Conservation (phyloP, 30 jellyfish, hydroid and myxozoan genomes). For the Cassiopea andromeda region DNA sequence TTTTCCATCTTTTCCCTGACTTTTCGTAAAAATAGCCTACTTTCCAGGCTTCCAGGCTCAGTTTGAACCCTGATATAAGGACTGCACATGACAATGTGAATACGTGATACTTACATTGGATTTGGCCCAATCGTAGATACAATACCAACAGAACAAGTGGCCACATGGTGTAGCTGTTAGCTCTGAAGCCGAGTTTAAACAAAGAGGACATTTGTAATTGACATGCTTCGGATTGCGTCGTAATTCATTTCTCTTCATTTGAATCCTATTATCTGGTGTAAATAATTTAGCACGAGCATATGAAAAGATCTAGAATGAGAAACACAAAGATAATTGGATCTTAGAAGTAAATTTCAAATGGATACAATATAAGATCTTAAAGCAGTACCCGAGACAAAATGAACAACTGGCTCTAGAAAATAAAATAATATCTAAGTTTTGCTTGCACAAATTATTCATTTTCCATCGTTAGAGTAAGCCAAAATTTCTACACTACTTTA, state of each 20-base stretch:
- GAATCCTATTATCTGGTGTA: background rate
- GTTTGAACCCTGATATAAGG: too few species aligned
- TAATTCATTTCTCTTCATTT: background rate
- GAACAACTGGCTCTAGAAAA: too few species aligned
- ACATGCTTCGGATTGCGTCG: background rate
- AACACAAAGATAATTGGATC: background rate
- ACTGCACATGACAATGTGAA: background rate
- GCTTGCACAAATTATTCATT: too few species aligned
- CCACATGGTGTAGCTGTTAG: slow-evolving; percentile 26
- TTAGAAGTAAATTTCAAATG: too few species aligned
- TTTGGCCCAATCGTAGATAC: slow-evolving; percentile 24
- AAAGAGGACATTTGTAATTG: slow-evolving; percentile 4
- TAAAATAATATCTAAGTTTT: too few species aligned
- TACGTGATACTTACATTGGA: background rate
- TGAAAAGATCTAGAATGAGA: background rate
- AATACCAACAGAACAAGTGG: slow-evolving; percentile 30
- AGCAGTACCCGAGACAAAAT: too few species aligned
- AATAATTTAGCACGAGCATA: background rate
- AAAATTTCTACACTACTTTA: too few species aligned
- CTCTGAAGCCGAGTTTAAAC: background rate
- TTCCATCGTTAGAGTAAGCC: too few species aligned
- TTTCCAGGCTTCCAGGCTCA: too few species aligned
- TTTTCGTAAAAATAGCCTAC: too few species aligned
- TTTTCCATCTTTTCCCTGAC: too few species aligned
- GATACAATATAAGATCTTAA: too few species aligned